These are phyloP conservation scores for Phenacoccus solenopsis DNA, from an alignment of 1,140 invertebrate genomes.

Conservation along the genomic window DNA sequence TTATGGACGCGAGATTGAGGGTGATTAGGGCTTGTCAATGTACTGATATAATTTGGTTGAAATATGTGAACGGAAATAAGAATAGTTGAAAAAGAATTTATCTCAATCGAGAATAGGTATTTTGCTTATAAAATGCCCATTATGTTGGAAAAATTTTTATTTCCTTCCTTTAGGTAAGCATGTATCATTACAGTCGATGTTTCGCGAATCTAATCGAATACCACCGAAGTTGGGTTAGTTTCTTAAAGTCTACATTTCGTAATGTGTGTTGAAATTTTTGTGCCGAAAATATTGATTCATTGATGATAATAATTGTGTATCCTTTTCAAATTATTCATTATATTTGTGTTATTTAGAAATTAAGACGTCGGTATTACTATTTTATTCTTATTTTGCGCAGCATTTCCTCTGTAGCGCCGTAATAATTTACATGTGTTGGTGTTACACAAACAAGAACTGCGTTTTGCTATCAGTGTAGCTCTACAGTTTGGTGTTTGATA, in stretches of 20 bases:
- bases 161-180: not conserved
- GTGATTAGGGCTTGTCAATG: too few relatives aligned
- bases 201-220: not conserved
- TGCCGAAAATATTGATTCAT: not conserved
- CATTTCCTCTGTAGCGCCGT: not conserved
- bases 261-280: not conserved
- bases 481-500: not conserved
- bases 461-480: not conserved
- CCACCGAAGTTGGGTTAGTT: not conserved
- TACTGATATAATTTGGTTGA: too few relatives aligned
- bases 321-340: not conserved
- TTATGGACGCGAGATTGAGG: too few relatives aligned
- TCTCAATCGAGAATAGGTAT: too few relatives aligned
- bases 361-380: too few relatives aligned
- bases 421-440: not conserved
- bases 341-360: not conserved
- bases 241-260: not conserved
- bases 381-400: too few relatives aligned
- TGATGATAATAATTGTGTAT: not conserved
- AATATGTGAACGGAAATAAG: too few relatives aligned
- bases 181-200: not conserved
- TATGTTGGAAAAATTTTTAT: not conserved
- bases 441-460: not conserved
- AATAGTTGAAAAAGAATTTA: too few relatives aligned
- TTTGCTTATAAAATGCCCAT: too few relatives aligned